phyloP scores from a whole-genome alignment of 2,797 vertebrate genomes.

The Tachyglossus aculeatus region DNA sequence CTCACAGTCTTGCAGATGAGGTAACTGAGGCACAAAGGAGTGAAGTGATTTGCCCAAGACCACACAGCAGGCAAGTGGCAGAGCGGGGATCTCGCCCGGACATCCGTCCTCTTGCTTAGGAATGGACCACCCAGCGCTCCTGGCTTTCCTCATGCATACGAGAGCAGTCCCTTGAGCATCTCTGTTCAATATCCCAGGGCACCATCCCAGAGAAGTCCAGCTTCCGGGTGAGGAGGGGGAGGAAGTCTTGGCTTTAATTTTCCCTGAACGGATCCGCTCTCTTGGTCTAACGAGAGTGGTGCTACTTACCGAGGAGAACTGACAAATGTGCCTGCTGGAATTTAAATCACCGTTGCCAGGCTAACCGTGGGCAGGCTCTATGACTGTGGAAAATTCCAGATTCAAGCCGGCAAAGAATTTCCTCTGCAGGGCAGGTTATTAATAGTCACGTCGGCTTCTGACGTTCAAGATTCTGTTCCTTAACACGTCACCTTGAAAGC shows the following conservation, averaged over 20 bases:
- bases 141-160: too few species aligned
- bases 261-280: slow-evolving; percentile 39
- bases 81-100: too few species aligned
- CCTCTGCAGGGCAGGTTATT: slow-evolving; percentile 70
- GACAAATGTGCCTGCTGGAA: slow-evolving; percentile 65
- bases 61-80: too few species aligned
- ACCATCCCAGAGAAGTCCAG: not conserved
- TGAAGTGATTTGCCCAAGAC: too few species aligned
- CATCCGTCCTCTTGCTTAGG: too few species aligned
- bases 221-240: too few species aligned
- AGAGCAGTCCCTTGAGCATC: too few species aligned
- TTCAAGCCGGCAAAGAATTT: slow-evolving; percentile 68
- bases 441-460: slow-evolving; percentile 65
- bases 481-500: slow-evolving; percentile 65
- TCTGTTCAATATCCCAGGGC: not conserved
- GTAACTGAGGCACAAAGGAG: too few species aligned
- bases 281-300: slow-evolving; percentile 51
- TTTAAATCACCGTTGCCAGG: slow-evolving; percentile 58
- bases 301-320: slow-evolving; percentile 50
- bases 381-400: slow-evolving; percentile 76
- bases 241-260: slow-evolving; percentile 28
- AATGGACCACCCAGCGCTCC: too few species aligned
- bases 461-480: slow-evolving; percentile 69
- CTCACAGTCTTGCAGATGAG: too few species aligned
- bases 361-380: slow-evolving; percentile 57